Conservation (phyloP, 2,797 vertebrate genomes). For the Jordanella pulchra region DNA sequence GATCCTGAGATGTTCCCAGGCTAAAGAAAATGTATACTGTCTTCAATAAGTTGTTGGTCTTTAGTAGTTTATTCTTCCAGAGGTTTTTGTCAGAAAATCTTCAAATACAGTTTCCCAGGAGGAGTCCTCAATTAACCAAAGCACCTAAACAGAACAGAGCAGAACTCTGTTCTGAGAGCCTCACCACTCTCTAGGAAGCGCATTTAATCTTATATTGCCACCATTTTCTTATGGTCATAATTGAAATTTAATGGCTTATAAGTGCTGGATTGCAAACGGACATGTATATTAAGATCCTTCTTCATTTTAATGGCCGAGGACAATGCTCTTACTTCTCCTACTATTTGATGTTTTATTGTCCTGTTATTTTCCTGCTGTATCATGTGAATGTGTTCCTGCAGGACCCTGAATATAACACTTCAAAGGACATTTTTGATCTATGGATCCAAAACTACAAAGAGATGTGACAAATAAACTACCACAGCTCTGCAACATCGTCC, state of each 20-base stretch:
- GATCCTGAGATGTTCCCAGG: background rate
- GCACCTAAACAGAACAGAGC: background rate
- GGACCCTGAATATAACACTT: background rate
- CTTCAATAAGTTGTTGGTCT: background rate
- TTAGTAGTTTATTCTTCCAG: background rate
- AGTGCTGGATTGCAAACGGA: background rate
- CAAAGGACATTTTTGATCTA: background rate
- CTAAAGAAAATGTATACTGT: background rate
- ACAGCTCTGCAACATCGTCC: too few relatives aligned
- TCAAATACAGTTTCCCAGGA: background rate
- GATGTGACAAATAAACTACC: too few relatives aligned
- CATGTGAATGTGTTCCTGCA: background rate
- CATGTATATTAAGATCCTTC: background rate
- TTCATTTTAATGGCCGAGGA: background rate
- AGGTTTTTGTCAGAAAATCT: background rate
- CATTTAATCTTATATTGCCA: background rate
- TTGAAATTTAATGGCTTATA: background rate
- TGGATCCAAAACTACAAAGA: background rate
- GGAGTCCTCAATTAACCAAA: background rate
- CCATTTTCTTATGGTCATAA: background rate
- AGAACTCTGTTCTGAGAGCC: background rate
- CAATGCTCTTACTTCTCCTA: background rate
- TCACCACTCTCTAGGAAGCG: background rate
- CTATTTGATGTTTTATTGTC: background rate
- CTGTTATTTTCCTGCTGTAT: background rate